These are phyloP conservation scores for Eupsittula cactorum DNA, from an alignment of 2,113 vertebrate species.

Conservation along the genomic window DNA sequence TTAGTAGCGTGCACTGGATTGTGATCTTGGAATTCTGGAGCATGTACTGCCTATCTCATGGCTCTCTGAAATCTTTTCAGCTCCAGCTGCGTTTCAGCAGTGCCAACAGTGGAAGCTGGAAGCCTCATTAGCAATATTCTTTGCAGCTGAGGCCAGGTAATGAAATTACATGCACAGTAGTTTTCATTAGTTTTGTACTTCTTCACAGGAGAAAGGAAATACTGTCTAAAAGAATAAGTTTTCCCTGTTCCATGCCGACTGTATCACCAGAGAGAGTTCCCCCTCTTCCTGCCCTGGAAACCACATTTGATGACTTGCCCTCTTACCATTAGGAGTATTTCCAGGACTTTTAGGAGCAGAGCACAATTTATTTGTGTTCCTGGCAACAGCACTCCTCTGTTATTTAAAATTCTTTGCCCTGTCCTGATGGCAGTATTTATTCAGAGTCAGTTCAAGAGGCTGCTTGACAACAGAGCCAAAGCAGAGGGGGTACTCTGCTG, in stretches of 20 bases:
- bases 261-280: not conserved
- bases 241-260: not conserved
- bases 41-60: not conserved
- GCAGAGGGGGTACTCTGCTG: not conserved
- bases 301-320: not conserved
- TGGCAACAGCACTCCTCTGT: not conserved
- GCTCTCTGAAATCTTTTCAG: not conserved
- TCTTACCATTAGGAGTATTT: not conserved
- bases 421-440: not conserved
- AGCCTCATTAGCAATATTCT: not conserved
- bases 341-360: not conserved
- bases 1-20: fast-evolving
- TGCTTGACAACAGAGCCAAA: not conserved
- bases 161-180: not conserved
- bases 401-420: constrained; percentile 1
- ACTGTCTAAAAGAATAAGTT: not conserved
- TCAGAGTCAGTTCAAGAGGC: not conserved
- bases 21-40: not conserved
- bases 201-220: not conserved
- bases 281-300: not conserved
- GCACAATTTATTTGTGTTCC: not conserved
- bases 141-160: not conserved
- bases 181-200: not conserved
- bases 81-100: not conserved
- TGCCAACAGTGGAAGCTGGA: not conserved